phyloP scores from a whole-genome alignment of 2,888 invertebrate genomes.

The Escarpia spicata region DNA sequence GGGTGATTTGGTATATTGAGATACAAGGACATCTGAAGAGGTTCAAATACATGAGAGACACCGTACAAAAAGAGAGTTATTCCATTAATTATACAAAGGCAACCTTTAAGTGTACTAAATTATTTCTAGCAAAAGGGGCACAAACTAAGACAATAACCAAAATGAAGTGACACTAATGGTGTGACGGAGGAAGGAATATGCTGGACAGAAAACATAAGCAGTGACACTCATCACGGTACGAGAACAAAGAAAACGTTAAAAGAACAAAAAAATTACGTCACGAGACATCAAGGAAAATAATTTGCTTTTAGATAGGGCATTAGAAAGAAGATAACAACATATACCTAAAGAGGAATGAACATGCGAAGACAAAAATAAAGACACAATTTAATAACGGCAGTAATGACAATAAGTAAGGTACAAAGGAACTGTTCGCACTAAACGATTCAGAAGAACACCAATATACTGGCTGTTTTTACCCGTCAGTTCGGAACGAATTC shows the following conservation, averaged over 20 bases:
- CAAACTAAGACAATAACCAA: not conserved
- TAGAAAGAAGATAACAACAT: not conserved
- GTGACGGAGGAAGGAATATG: not conserved
- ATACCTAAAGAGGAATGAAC: not conserved
- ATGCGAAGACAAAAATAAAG: not conserved
- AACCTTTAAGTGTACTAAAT: not conserved
- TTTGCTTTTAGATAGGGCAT: not conserved
- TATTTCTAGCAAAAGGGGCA: not conserved
- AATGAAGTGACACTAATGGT: not conserved
- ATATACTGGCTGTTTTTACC: not conserved
- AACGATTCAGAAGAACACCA: too few species aligned
- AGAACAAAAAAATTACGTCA: not conserved
- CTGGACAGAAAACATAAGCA: not conserved
- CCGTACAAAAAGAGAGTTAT: not conserved
- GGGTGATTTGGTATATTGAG: too few species aligned
- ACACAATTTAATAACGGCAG: not conserved
- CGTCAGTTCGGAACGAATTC: not conserved
- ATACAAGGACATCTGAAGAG: too few species aligned
- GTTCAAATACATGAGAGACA: not conserved
- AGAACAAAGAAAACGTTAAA: not conserved
- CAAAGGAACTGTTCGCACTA: too few species aligned
- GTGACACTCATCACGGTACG: not conserved
- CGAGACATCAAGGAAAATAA: not conserved
- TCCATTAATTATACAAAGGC: not conserved
- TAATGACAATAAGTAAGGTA: too few species aligned